These are phyloP conservation scores for Phrynosoma platyrhinos DNA, from an alignment of 2,113 vertebrate species.

Conservation along the genomic window DNA sequence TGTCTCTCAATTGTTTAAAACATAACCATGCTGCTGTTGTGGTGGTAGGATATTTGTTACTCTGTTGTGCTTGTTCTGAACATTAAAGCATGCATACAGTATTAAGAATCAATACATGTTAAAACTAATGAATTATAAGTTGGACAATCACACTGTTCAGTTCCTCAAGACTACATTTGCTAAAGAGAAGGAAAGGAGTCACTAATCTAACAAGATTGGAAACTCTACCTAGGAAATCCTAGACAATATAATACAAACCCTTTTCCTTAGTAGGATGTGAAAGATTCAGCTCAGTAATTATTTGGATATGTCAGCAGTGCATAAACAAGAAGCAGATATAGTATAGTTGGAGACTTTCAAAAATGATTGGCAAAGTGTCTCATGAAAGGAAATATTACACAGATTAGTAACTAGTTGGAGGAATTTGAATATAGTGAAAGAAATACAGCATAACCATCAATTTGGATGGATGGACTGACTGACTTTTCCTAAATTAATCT, in stretches of 20 bases:
- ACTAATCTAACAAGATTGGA: conserved; percentile 3
- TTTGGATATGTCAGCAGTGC: neutral
- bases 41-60: conserved; percentile 27
- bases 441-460: too few species aligned
- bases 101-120: too few species aligned
- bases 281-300: neutral
- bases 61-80: conserved; percentile 13
- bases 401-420: too few species aligned
- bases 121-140: too few species aligned
- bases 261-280: neutral
- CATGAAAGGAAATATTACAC: neutral
- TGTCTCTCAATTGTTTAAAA: conserved; percentile 38
- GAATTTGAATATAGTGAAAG: neutral
- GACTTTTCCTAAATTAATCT: neutral
- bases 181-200: neutral
- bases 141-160: neutral
- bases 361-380: neutral
- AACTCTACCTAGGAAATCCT: conserved; percentile 49
- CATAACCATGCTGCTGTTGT: neutral
- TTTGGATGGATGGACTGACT: too few species aligned
- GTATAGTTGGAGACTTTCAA: neutral
- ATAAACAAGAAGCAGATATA: neutral
- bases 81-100: too few species aligned
- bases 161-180: neutral
- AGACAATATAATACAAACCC: conserved; percentile 41